These are phyloP conservation scores for Strix aluco DNA, from an alignment of 2,113 vertebrate genomes.

Conservation along the genomic window DNA sequence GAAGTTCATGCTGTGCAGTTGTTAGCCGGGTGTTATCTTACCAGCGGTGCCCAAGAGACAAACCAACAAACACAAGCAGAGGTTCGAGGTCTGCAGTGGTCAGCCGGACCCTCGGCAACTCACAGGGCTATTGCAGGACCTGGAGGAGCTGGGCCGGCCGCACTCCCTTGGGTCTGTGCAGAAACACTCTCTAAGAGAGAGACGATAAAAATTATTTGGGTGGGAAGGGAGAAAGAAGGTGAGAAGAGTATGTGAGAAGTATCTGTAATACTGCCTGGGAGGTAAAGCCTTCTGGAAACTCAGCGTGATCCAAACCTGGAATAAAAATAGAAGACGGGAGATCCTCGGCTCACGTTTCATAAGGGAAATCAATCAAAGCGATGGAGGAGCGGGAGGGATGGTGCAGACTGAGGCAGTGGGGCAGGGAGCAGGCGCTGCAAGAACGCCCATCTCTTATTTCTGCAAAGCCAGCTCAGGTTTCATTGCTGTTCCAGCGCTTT, in stretches of 20 bases:
- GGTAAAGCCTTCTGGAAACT: neutral
- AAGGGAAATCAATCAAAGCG: neutral
- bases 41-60: neutral
- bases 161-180: accelerated
- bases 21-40: neutral
- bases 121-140: neutral
- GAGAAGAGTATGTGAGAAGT: neutral
- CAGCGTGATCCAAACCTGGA: neutral
- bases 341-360: neutral
- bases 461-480: neutral
- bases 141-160: neutral
- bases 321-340: constrained; percentile 36
- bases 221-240: neutral
- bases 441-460: neutral
- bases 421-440: neutral
- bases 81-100: neutral
- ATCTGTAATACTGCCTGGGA: neutral
- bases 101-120: neutral
- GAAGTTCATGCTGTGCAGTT: neutral
- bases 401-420: neutral
- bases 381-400: neutral
- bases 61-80: neutral
- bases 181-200: neutral
- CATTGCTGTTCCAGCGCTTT: neutral
- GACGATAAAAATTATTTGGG: neutral